Evolutionary conservation across 64 coral and sea anemone species (phyloP), one percentile per base, ranked within the genome.

Genomic region (Stichodactyla mertensii): DNA sequence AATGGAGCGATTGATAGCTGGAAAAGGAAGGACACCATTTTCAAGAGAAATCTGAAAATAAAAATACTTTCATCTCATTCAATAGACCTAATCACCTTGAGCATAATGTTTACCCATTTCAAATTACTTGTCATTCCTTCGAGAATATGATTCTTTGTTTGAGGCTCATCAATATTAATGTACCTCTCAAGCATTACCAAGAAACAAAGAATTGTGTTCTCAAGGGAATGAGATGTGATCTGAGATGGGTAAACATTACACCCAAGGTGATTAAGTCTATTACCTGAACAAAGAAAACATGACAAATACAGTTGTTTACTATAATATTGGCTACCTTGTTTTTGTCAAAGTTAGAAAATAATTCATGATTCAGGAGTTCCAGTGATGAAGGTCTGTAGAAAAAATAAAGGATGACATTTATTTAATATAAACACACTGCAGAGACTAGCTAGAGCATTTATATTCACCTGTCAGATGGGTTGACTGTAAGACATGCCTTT

Each of bases 401-500:
- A 74, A 27, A 54, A 79, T 55, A 1, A 13, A 1, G 7, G 13
- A 79, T 51, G 12, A 14, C 12, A 79, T 51, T 23, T 5, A 36
- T 16, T 52, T 12, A 16, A 28, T 9, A 78, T 78, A 26, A 45
- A 0, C 10, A 59, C 0, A 10, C 4, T 59, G 15, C 57, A 59
- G 9, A 6, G 10, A 59, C 57, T 4, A 59, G 57, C 9, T 16
- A 78, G 15, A 78, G 11, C 3, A 5, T 28, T 20, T 9, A 52
- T 0, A 14, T 23, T 36, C 1, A 99, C 97, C 97, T 92, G 52
- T 95, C 87, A 26, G 67, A 67, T 56, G 88, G 86, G 26, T 95
- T 92, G 5, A 89, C 59, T 22, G 82, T 88, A 54, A 99, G 86
- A 27, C 97, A 99, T 78, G 87, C 57, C n/a, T 92, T 94, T 57